Evolutionary conservation across 2,888 invertebrate genomes (phyloP).

Genomic region (Stictocephala bisonia): DNA sequence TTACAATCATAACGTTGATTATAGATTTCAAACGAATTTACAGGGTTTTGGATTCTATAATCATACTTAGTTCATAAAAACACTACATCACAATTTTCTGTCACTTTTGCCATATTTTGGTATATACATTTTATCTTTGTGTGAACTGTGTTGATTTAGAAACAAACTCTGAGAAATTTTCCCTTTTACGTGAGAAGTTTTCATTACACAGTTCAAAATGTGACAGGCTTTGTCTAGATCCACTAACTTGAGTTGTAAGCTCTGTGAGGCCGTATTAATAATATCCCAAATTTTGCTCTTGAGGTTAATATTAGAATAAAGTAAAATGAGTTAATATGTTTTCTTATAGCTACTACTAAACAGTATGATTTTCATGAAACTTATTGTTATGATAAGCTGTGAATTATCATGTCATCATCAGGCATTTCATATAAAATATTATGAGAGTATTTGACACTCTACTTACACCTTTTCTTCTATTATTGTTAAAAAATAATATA

Average conservation of each 20-base stretch:
- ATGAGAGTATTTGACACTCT: too few relatives aligned
- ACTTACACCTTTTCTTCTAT: too few relatives aligned
- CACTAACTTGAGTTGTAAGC: constrained; percentile 20
- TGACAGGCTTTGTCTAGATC: constrained; percentile 29
- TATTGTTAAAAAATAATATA: too few relatives aligned
- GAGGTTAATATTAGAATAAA: too few relatives aligned
- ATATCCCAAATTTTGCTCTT: constrained; percentile 9
- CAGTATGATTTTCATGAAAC: too few relatives aligned
- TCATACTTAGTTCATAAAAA: too few relatives aligned
- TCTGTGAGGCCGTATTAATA: constrained; percentile 22
- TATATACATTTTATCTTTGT: constrained; percentile 19
- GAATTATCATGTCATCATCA: too few relatives aligned
- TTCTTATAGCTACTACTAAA: constrained; percentile 12
- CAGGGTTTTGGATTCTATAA: constrained; percentile 12
- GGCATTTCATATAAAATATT: too few relatives aligned
- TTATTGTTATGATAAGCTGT: too few relatives aligned
- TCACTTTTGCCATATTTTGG: constrained; percentile 2
- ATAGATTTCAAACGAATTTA: constrained; percentile 7
- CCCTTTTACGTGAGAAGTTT: constrained; percentile 3
- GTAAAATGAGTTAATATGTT: too few relatives aligned
- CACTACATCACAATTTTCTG: constrained; percentile 13
- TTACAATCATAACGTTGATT: too few relatives aligned
- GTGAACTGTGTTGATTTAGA: constrained; percentile 18
- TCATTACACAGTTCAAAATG: constrained; percentile 4
- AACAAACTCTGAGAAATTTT: constrained; percentile 30